phyloP scores from a whole-genome alignment of 2,888 invertebrate species.

The Caenorhabditis sp. region DNA sequence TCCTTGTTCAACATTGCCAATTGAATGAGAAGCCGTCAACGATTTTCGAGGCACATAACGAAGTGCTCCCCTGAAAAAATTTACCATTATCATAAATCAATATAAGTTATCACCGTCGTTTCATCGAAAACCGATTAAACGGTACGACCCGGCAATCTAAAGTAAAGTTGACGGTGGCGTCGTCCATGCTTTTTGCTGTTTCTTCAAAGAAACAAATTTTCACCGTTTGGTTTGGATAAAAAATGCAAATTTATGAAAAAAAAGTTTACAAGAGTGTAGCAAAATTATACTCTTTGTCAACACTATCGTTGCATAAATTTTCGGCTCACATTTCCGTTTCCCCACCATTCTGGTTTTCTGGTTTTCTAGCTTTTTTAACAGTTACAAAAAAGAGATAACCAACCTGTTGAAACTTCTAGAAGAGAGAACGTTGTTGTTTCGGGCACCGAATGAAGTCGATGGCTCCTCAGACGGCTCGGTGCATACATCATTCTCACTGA shows the following conservation, averaged over 20 bases:
- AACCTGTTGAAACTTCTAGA: conserved; percentile 67
- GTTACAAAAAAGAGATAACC: neutral
- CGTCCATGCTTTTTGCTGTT: conserved; percentile 28
- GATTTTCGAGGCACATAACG: conserved; percentile 64
- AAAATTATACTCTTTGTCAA: neutral
- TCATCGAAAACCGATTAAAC: conserved; percentile 58
- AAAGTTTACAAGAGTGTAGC: too few species aligned
- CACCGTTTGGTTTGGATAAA: neutral
- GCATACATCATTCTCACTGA: conserved; percentile 61
- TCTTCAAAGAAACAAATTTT: conserved; percentile 34
- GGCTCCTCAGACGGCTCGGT: conserved; percentile 56
- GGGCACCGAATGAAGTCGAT: conserved; percentile 57
- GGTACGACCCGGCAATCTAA: conserved; percentile 53
- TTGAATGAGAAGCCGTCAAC: conserved; percentile 75
- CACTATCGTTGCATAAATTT: too few species aligned
- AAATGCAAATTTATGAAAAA: too few species aligned
- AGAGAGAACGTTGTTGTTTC: conserved; percentile 62
- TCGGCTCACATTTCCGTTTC: neutral
- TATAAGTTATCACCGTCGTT: conserved; percentile 50
- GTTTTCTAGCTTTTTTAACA: too few species aligned
- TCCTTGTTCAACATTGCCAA: conserved; percentile 76
- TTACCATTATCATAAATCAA: conserved; percentile 38
- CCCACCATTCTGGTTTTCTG: too few species aligned
- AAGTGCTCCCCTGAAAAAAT: conserved; percentile 59
- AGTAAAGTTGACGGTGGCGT: conserved; percentile 43